These are phyloP conservation scores for Dascillus cervinus DNA, from an alignment of 2,888 invertebrate genomes.

Conservation along the genomic window DNA sequence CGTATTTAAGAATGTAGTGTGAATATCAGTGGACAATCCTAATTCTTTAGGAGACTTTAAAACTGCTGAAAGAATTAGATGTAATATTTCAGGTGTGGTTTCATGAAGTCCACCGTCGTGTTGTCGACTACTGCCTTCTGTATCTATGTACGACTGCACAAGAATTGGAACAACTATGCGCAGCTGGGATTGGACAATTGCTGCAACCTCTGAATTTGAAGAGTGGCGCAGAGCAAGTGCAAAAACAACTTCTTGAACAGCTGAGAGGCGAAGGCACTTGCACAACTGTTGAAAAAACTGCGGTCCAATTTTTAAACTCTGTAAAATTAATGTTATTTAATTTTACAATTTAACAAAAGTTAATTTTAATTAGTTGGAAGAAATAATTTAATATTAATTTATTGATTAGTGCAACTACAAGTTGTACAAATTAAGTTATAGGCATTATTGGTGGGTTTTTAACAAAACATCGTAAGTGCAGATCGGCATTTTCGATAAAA, in stretches of 20 bases:
- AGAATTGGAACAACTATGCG: conserved; percentile 77
- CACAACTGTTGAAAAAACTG: conserved; percentile 78
- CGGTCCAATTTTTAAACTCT: conserved; percentile 72
- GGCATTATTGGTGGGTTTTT: too few relatives aligned
- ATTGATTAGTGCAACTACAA: too few relatives aligned
- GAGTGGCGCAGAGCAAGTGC: conserved; percentile 80
- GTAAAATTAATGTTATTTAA: too few relatives aligned
- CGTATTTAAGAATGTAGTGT: conserved; percentile 72
- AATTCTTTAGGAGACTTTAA: conserved; percentile 52
- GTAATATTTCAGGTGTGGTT: conserved; percentile 82
- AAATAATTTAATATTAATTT: too few relatives aligned
- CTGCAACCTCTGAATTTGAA: conserved; percentile 64
- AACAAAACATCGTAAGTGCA: too few relatives aligned
- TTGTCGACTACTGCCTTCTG: conserved; percentile 60
- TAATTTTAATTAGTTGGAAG: too few relatives aligned
- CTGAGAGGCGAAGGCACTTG: conserved; percentile 76
- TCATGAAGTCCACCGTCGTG: conserved; percentile 83
- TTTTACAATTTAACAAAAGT: too few relatives aligned
- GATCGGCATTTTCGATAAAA: too few relatives aligned
- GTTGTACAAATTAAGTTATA: too few relatives aligned
- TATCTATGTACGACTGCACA: conserved; percentile 78
- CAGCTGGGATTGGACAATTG: conserved; percentile 69
- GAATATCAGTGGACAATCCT: conserved; percentile 65
- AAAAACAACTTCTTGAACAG: conserved; percentile 87
- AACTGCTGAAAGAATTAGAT: conserved; percentile 63